Evolutionary conservation across 2,888 invertebrate genomes (phyloP), one percentile per base, ranked within the genome.

Genomic region (Phengaris arion): DNA sequence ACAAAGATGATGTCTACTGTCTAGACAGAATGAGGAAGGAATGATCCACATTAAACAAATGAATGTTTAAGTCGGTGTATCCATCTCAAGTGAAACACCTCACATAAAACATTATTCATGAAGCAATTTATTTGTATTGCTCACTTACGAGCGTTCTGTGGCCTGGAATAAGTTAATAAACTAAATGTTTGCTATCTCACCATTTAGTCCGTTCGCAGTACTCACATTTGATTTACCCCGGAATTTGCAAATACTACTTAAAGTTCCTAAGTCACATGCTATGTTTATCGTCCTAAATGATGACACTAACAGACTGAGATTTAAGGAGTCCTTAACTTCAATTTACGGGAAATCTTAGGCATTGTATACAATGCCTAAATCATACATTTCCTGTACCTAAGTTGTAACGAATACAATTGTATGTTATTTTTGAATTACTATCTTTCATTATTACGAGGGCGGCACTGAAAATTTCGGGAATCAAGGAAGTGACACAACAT

Each of bases 81-180:
- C 82, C 87, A 87, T 35, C 86, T 85, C 83, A 87, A 81, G 83
- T 85, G 84, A 83, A 86, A 87, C 88, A 87, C 85, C 79, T 80
- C 77, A 57, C 70, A 51, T 77, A 77, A 79, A 80, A 89, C 84
- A 90, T 92, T 92, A 92, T 92, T 92, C 90, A 92, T 92, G 91
- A 91, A 84, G 85, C 89, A 87, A 91, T 92, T 91, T 91, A 91
- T 90, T 89, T 85, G 86, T 90, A 92, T 91, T 88, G 90, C 90
- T 91, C 88, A 89, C 87, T 91, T 88, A 87, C 86, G 85, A 84
- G 81, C 83, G 51, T 70, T 77, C 75, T 69, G 54, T 59, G 69
- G 54, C 35, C 54, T 69, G 68, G 10, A 13, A 12, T 45, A 64
- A 46, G 22, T 64, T 74, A 13, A 74, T 74, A 64, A 74, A 74